Percentiles rank a stretch among this genome's conserved stretches.
phyloP scores from a whole-genome alignment of 2,888 invertebrate species.

The Aquatica leii region DNA sequence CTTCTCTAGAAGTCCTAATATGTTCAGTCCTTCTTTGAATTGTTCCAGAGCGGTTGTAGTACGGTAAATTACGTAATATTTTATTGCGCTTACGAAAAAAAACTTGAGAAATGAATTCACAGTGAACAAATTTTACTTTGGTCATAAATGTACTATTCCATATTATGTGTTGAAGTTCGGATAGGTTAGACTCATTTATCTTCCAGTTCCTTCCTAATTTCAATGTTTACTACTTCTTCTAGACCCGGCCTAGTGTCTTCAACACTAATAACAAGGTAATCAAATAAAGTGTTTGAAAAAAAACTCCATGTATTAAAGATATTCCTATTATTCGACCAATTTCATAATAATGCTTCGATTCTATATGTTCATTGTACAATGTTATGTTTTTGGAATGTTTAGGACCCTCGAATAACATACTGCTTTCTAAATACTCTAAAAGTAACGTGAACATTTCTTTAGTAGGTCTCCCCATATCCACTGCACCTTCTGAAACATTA shows the following conservation, averaged over 20 bases:
- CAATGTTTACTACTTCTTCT: not conserved
- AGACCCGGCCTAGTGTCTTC: not conserved
- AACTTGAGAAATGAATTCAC: not conserved
- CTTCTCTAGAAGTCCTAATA: constrained; percentile 2
- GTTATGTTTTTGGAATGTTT: not conserved
- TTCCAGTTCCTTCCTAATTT: not conserved
- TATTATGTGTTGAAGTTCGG: not conserved
- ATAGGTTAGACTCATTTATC: not conserved
- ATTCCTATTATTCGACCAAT: not conserved
- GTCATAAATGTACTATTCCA: not conserved
- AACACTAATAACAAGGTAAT: not conserved
- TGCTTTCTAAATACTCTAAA: constrained; percentile 1
- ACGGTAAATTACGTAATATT: not conserved
- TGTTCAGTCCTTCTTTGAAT: constrained; percentile 6
- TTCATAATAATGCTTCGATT: constrained; percentile 1
- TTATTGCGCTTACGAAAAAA: not conserved
- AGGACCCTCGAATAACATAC: not conserved
- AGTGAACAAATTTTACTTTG: not conserved
- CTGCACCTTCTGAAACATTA: constrained; percentile 18
- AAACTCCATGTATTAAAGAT: constrained; percentile 1
- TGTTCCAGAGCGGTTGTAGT: not conserved
- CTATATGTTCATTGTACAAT: not conserved
- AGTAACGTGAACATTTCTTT: constrained; percentile 19
- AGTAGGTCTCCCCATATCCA: constrained; percentile 18
- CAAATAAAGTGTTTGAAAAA: constrained; percentile 1